Evolutionary conservation across 2,888 invertebrate genomes (phyloP), one percentile per base, ranked within the genome.

Genomic region (Isotomurus palustris): DNA sequence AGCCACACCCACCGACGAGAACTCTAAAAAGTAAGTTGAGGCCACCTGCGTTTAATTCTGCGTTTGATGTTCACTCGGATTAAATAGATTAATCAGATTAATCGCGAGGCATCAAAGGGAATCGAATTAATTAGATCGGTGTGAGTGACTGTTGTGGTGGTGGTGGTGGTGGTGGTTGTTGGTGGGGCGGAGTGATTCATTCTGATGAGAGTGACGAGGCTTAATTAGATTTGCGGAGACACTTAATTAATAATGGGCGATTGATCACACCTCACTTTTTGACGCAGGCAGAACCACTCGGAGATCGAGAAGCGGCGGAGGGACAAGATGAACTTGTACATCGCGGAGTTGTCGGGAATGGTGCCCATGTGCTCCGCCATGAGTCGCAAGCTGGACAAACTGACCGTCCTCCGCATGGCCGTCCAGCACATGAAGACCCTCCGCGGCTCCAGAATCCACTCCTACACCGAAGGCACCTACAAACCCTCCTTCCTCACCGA

Each of bases 291-390:
- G 77, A 94, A 93, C 77, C 95, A 95, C 78, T 93, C 93, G 76
- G 93, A 94, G 78, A 94, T 95, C 61, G 94, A 95, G 77, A 95
- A 95, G 75, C 80, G 94, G 0, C 81, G 95, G 0, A 82, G 95
- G 28, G 93, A 95, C 76, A 95, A 94, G 78, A 95, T 95, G 93
- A 95, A 95, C 78, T 89, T 88, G 0, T 93, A 92, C 76, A 94
- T 95, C 71, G 84, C 87, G 2, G 92, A 95, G 75, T 76, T 95
- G 56, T 88, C 91, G 51, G 81, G 87, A 17, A 87, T 95, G 84
- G 84, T 95, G 21, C 95, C 94, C 0, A 91, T 92, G 90, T 95
- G 94, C 74, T 87, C 87, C 71, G 90, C 91, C 3, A 89, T 92
- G 88, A 86, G 91, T 29, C 80, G 92, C 54, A 95, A 95, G 77